Base-by-base conservation (phyloP, 2,113 vertebrate genomes). In the Hyperoodon ampullatus region DNA sequence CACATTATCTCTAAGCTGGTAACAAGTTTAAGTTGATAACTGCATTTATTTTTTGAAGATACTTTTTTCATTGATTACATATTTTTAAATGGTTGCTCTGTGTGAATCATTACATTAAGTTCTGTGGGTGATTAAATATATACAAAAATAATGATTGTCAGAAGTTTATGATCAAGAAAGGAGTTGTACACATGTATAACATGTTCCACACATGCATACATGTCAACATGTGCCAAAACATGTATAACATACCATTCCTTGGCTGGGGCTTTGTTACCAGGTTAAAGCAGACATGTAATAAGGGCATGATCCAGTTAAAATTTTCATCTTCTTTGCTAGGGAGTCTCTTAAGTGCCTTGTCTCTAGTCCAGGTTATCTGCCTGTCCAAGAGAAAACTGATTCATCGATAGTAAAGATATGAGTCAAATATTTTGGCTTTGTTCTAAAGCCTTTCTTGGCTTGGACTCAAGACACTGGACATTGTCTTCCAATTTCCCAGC, bases 371-470 rank as follows among this genome's bases (percentile, higher is more conserved):
- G 75, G n/a, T 60, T 93, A 23, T 91, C 42, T 66, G 88, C 33
- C 68, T 72, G 58, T 83, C 58, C 72, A 96, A 91, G 74, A 86
- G 33, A 55, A 95, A 94, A 70, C 77, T 72, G 92, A 95, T 72
- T 94, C 82, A 92, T 42, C 80, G 82, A 65, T 8, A 86, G 72
- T 83, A 24, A 96, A 88, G 63, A 81, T 47, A 88, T 75, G 63
- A 97, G 60, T 85, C 71, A 96, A 96, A 85, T 74, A 96, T 80
- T 89, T 78, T 97, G 82, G 88, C 93, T 96, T 86, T 83, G 39
- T 55, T 95, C 58, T 92, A 61, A 94, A 96, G 58, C 14, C 58
- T 84, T 94, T 96, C 83, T 95, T 96, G 94, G 93, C 89, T 87
- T 95, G 60, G 12, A 83, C 21, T 94, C 16, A 84, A 72, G 39